These are phyloP conservation scores for Penaeus japonicus DNA, from an alignment of 1,140 invertebrate species.

Conservation along the genomic window DNA sequence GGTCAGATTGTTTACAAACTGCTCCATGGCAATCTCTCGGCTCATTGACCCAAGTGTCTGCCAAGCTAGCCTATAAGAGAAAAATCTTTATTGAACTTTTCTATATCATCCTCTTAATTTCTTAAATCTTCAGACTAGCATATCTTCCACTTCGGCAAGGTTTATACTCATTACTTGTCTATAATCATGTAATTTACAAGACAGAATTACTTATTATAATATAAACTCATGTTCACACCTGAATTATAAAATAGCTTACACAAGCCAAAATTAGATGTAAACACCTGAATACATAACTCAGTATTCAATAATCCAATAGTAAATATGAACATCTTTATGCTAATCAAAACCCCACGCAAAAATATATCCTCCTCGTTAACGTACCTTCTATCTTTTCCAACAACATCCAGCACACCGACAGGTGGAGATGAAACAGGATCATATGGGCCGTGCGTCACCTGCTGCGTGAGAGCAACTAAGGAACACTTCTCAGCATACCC, in stretches of 20 bases:
- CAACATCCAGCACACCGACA: constrained; percentile 92
- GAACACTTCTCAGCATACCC: constrained; percentile 93
- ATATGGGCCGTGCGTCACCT: constrained; percentile 87
- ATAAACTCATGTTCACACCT: too few relatives aligned
- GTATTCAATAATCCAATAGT: background rate
- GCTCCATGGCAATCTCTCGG: constrained; percentile 85
- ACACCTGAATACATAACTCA: background rate
- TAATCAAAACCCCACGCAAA: background rate
- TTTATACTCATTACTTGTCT: too few relatives aligned
- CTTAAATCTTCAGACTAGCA: background rate
- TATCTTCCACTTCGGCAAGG: too few relatives aligned
- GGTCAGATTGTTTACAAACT: constrained; percentile 89
- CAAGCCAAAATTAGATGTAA: background rate
- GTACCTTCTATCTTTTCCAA: constrained; percentile 87
- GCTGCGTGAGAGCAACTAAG: constrained; percentile 90
- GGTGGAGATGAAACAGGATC: constrained; percentile 78
- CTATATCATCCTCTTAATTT: constrained; percentile 10
- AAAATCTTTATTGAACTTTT: background rate
- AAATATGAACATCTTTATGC: background rate
- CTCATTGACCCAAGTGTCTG: constrained; percentile 86
- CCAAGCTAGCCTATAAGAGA: constrained; percentile 81
- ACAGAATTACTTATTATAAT: too few relatives aligned
- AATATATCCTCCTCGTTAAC: background rate
- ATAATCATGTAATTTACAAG: too few relatives aligned
- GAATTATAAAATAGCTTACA: too few relatives aligned